Evolutionary conservation across 2,797 vertebrate genomes (phyloP), one percentile per base, ranked within the genome.

Genomic region (Peromyscus eremicus): DNA sequence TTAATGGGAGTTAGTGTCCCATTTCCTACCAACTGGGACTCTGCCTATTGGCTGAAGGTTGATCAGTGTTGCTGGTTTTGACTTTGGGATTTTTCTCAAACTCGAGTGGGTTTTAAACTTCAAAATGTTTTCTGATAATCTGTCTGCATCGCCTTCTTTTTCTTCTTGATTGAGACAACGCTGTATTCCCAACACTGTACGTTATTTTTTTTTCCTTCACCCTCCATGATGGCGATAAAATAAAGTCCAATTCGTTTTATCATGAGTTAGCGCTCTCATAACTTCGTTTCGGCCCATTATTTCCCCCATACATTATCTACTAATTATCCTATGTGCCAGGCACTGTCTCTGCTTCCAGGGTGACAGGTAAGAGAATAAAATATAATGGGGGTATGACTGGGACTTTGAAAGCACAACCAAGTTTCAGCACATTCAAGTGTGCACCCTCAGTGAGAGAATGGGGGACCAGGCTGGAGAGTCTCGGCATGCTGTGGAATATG

Each of bases 11-110:
- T 52, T 4, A 25, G 6, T 19, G 23, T 37, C 84, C 21, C 71
- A 37, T 55, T 97, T 91, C 43, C 57, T 76, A 75, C 29, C 77
- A 25, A 19, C 77, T 43, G 66, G 60, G 79, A 92, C 49, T 83
- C n/a, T 91, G 37, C 89, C 91, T 43, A 76, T 13, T 13, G 34
- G 71, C 57, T 73, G 66, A 91, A 68, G 21, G 19, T 34, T 46
- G 82, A 57, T 85, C 80, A 68, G 57, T 21, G 68, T 17, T 94
- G 79, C 82, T 16, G 23, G 96, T 73, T 64, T 80, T 21, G 55
- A 66, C 40, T 52, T 68, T 91, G 27, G 89, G 60, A 29, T 16
- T 66, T 46, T 94, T 66, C 87, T 87, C 73, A 60, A 70, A 88
- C 62, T 55, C 81, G 32, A 93, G 81, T 12, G 19, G 29, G 12